Conservation (phyloP, 2,113 vertebrate genomes). For the Ammodytes marinus region DNA sequence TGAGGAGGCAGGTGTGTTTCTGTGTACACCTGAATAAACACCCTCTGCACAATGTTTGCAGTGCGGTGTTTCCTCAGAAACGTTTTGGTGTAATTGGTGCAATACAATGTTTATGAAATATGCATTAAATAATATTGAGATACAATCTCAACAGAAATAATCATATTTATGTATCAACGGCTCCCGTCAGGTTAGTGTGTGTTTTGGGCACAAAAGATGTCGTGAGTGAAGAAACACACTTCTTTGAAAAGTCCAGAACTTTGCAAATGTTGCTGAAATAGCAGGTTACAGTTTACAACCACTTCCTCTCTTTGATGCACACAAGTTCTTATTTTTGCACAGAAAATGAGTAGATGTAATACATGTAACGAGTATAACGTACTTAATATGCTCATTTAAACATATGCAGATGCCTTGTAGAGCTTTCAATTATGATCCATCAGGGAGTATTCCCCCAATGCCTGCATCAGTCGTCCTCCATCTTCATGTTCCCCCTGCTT, state of each 20-base stretch:
- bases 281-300: background rate
- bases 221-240: constrained; percentile 12
- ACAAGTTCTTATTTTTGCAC: background rate
- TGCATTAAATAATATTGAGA: constrained; percentile 48
- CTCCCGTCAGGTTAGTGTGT: constrained; percentile 11
- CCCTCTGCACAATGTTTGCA: constrained; percentile 45
- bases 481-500: constrained; percentile 30
- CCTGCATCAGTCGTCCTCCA: constrained; percentile 32
- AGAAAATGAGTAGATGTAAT: background rate
- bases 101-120: constrained; percentile 30
- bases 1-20: constrained; percentile 38
- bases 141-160: constrained; percentile 21
- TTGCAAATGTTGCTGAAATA: constrained; percentile 1
- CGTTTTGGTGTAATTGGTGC: constrained; percentile 39
- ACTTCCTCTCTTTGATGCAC: constrained; percentile 3
- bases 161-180: constrained; percentile 5
- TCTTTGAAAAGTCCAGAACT: constrained; percentile 28
- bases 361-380: too few species aligned
- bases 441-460: constrained; percentile 8
- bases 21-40: constrained; percentile 57
- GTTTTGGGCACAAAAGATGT: constrained; percentile 8
- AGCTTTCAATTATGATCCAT: constrained; percentile 19
- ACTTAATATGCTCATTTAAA: background rate
- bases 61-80: constrained; percentile 1
- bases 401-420: constrained; percentile 1